Percentiles rank a stretch among this genome's conserved stretches.
These are phyloP conservation scores for Eumeta japonica DNA, from an alignment of 1,140 invertebrate genomes.

Conservation along the genomic window DNA sequence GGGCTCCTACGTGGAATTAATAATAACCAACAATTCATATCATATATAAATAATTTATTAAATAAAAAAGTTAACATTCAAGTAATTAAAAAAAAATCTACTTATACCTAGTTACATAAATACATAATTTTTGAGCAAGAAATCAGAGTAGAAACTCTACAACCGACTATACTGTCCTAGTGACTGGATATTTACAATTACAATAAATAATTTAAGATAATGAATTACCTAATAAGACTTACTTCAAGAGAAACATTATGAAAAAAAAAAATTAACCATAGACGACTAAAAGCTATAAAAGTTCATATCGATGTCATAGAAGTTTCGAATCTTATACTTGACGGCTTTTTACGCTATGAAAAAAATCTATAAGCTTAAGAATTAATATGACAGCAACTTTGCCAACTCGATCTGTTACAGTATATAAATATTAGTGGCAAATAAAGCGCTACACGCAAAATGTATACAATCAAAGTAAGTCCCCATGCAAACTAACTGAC, in stretches of 20 bases:
- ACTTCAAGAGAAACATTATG: slow-evolving; percentile 5
- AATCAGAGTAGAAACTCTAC: too few species aligned
- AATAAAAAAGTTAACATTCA: background rate
- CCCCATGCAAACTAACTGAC: background rate
- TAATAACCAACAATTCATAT: background rate
- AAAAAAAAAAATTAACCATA: background rate
- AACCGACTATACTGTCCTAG: slow-evolving; percentile 5
- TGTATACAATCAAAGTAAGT: slow-evolving; percentile 4
- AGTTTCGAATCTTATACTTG: too few species aligned
- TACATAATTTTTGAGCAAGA: slow-evolving; percentile 3
- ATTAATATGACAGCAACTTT: too few species aligned
- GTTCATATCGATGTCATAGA: too few species aligned
- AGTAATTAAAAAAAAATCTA: slow-evolving; percentile 1
- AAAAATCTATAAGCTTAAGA: too few species aligned
- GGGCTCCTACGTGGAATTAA: too few species aligned
- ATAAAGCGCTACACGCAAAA: too few species aligned
- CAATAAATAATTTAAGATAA: background rate
- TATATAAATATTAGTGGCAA: background rate
- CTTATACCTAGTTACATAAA: background rate
- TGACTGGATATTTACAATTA: slow-evolving; percentile 2
- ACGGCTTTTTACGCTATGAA: too few species aligned
- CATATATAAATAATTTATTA: slow-evolving; percentile 5
- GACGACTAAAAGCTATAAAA: too few species aligned
- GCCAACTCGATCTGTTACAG: too few species aligned
- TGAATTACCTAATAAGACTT: slow-evolving; percentile 2